Conservation (phyloP, 2,888 invertebrate species). For the Ypsolopha sequella region DNA sequence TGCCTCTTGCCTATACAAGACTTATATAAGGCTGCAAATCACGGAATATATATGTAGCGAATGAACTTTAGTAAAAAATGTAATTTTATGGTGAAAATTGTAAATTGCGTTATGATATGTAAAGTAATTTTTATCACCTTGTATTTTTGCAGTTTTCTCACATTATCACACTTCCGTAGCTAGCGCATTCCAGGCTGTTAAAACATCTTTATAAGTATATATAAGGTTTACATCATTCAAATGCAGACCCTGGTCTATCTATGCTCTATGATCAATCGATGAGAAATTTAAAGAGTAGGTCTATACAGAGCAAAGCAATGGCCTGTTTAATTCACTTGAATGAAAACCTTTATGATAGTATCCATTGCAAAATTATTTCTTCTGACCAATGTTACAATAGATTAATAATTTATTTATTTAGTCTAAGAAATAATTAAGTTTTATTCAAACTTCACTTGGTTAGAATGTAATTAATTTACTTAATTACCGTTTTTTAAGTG, state of each 20-base stretch:
- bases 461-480: constrained; percentile 29
- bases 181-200: constrained; percentile 61
- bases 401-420: constrained; percentile 34
- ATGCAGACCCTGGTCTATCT: too few relatives aligned
- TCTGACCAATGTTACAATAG: constrained; percentile 45
- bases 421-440: constrained; percentile 42
- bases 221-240: constrained; percentile 16
- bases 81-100: constrained; percentile 72
- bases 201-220: constrained; percentile 9
- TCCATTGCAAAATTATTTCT: constrained; percentile 26
- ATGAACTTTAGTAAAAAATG: constrained; percentile 44
- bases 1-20: constrained; percentile 74
- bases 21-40: constrained; percentile 72
- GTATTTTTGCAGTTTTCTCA: background rate
- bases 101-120: constrained; percentile 72
- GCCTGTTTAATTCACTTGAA: too few relatives aligned
- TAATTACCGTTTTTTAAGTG: constrained; percentile 54
- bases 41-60: constrained; percentile 68
- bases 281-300: too few relatives aligned
- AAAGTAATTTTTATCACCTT: constrained; percentile 18
- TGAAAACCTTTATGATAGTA: too few relatives aligned
- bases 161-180: constrained; percentile 27
- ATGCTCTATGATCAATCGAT: too few relatives aligned
- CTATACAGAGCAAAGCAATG: too few relatives aligned
- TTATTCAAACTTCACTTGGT: constrained; percentile 23